phyloP scores from a whole-genome alignment of 1,140 invertebrate genomes.

The Cotesia vestalis region DNA sequence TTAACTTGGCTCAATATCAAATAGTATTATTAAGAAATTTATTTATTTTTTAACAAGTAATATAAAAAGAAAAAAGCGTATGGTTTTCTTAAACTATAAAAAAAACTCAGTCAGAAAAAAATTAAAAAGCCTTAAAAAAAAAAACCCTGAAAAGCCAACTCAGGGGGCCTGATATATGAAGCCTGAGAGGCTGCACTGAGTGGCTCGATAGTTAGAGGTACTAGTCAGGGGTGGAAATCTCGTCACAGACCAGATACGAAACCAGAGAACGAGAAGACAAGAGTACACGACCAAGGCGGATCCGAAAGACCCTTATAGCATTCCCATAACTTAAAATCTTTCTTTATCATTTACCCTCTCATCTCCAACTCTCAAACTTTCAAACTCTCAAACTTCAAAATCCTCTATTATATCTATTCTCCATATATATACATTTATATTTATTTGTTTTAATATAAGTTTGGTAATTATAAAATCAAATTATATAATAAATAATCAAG shows the following conservation, averaged over 20 bases:
- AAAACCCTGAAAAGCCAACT: not conserved
- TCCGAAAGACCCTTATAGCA: constrained; percentile 58
- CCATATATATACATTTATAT: not conserved
- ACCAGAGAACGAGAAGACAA: constrained; percentile 34
- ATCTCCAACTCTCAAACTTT: not conserved
- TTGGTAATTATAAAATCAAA: too few relatives aligned
- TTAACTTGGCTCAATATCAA: too few relatives aligned
- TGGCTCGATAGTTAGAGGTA: constrained; percentile 31
- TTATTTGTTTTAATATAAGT: not conserved
- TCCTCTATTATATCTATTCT: not conserved
- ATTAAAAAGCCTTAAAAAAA: not conserved
- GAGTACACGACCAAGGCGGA: constrained; percentile 60
- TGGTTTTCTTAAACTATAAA: too few relatives aligned
- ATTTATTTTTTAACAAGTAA: not conserved
- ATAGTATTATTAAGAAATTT: too few relatives aligned
- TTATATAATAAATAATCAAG: too few relatives aligned
- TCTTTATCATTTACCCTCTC: constrained; percentile 2
- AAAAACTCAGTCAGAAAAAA: not conserved
- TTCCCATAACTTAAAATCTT: constrained; percentile 48
- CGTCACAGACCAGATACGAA: constrained; percentile 26
- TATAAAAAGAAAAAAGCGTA: not conserved
- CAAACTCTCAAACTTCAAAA: too few relatives aligned
- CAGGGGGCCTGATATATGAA: not conserved
- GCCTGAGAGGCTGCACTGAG: constrained; percentile 16
- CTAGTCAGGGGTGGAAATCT: constrained; percentile 32